Evolutionary conservation across 2,113 vertebrate species (phyloP).

Genomic region (Elaphurus davidianus): DNA sequence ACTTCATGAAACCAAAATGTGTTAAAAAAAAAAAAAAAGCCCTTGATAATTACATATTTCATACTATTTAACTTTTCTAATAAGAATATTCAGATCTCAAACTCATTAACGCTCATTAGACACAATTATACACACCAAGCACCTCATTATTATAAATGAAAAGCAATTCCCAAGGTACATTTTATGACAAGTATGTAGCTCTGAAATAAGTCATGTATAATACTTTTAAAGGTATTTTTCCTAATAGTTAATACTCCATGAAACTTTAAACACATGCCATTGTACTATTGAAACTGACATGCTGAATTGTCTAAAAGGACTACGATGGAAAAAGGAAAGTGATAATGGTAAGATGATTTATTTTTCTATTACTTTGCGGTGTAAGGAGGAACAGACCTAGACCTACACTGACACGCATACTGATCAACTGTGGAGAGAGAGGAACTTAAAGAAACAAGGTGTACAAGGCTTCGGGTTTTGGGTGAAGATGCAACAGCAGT

Average conservation of each 20-base stretch:
- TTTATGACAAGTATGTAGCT: not conserved
- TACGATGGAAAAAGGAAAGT: not conserved
- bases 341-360: not conserved
- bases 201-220: not conserved
- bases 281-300: not conserved
- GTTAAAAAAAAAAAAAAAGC: not conserved
- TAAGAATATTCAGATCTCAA: conserved; percentile 52
- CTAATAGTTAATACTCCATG: not conserved
- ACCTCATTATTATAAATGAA: conserved; percentile 57
- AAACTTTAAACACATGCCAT: not conserved
- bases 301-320: not conserved
- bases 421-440: not conserved
- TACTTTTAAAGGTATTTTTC: not conserved
- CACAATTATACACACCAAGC: conserved; percentile 27
- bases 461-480: not conserved
- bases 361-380: not conserved
- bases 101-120: conserved; percentile 54
- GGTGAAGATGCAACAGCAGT: not conserved
- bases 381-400: not conserved
- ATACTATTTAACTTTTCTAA: conserved; percentile 54
- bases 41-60: conserved; percentile 41
- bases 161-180: conserved; percentile 43
- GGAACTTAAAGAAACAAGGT: not conserved
- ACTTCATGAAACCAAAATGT: conserved; percentile 42
- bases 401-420: not conserved